A percentile compares a stretch with the other conserved stretches of the same genome.
phyloP scores from a whole-genome alignment of 2,113 vertebrate species.

The Struthidea cinerea region DNA sequence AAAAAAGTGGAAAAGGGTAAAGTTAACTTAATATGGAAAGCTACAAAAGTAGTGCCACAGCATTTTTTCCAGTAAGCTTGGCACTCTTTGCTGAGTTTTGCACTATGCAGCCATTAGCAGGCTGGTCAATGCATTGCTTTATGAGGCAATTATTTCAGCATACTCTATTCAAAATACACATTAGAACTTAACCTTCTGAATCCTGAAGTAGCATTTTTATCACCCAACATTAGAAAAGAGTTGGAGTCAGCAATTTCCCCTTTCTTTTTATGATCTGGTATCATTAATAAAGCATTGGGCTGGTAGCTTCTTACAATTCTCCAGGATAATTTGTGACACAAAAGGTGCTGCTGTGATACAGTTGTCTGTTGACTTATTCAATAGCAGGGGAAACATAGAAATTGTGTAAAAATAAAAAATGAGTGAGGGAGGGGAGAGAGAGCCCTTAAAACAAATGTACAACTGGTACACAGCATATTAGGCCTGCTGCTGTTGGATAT shows the following conservation, averaged over 20 bases:
- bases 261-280: conserved; percentile 82
- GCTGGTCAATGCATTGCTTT: conserved; percentile 87
- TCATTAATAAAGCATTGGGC: conserved; percentile 90
- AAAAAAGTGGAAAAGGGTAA: conserved; percentile 14
- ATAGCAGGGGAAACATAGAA: conserved; percentile 25
- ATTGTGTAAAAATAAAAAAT: conserved; percentile 68
- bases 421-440: neutral
- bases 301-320: conserved; percentile 74
- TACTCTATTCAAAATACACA: conserved; percentile 91
- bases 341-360: conserved; percentile 73
- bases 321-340: conserved; percentile 82
- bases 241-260: conserved; percentile 80
- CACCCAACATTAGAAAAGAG: conserved; percentile 87
- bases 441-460: neutral
- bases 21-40: conserved; percentile 65
- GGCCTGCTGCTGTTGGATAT: conserved; percentile 55
- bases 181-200: conserved; percentile 95
- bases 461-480: neutral
- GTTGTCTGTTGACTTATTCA: conserved; percentile 83
- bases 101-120: conserved; percentile 82
- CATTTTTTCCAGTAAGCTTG: conserved; percentile 85
- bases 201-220: conserved; percentile 91
- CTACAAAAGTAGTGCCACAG: conserved; percentile 75
- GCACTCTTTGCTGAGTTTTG: conserved; percentile 85
- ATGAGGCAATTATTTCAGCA: conserved; percentile 91